Evolutionary conservation across 2,888 invertebrate species (phyloP), one percentile per base, ranked within the genome.

Genomic region (Anoplius nigerrimus): DNA sequence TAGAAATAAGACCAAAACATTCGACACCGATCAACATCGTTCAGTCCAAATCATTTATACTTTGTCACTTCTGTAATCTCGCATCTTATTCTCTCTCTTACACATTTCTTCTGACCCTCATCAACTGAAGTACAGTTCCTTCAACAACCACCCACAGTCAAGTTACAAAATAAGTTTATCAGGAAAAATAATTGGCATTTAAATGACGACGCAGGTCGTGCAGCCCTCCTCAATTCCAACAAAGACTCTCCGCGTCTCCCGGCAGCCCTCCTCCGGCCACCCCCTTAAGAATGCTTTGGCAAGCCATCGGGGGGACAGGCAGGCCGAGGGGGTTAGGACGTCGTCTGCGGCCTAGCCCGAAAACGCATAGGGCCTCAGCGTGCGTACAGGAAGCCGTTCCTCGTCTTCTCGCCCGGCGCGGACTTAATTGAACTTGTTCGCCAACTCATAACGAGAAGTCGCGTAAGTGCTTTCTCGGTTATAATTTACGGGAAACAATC

Each of bases 391-490:
- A 87, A 87, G 86, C 86, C 87, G 81, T 86, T 81, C 75, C 76
- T 74, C 79, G 76, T 73, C 71, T 69, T 75, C 71, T 72, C 22
- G 59, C 67, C 71, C 62, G 72, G 75, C 79, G 75, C 72, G 71
- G 84, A 88, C 86, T 88, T 88, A 88, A 88, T 88, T 88, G 88
- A 88, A 88, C 87, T 88, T 88, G 88, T 88, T 88, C 85, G 82
- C 78, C 80, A 88, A 88, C 88, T 88, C 88, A 86, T 88, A 88
- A 88, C 87, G 87, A 87, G 88, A 88, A 88, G 88, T 87, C 88
- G 76, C 82, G 82, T 80, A 88, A 88, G 88, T 88, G 88, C 86
- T 66, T 71, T 73, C 71, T 76, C 75, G 85, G 84, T 84, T 87
- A 87, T 88, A 88, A 88, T 88, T 88, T 88, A 86, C 87, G 82